Conservation (phyloP, 2,888 invertebrate genomes). For the Ectemnius cavifrons region DNA sequence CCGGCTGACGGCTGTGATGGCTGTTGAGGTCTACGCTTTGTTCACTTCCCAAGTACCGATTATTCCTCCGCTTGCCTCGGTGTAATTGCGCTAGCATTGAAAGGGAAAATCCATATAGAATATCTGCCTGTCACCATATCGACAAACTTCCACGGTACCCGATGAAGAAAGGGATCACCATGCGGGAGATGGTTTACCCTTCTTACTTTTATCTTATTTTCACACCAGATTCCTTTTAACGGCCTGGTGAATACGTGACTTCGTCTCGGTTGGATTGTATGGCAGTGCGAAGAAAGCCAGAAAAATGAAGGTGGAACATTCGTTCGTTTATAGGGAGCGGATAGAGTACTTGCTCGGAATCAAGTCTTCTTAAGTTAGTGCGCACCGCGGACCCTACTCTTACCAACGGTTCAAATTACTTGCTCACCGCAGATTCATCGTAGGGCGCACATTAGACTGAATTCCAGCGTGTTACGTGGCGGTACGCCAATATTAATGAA, state of each 20-base stretch:
- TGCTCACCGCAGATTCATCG: slow-evolving; percentile 56
- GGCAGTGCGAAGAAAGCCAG: not conserved
- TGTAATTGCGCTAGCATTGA: not conserved
- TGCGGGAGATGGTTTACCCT: too few species aligned
- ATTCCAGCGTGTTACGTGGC: slow-evolving; percentile 55
- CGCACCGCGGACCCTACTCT: slow-evolving; percentile 4
- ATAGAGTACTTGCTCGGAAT: slow-evolving; percentile 32
- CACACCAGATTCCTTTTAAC: not conserved
- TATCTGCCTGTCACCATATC: not conserved
- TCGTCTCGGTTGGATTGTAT: not conserved
- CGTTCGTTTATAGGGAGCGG: not conserved
- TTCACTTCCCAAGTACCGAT: slow-evolving; percentile 5
- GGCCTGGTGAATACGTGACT: not conserved
- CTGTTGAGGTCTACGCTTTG: not conserved
- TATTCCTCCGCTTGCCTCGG: slow-evolving; percentile 5
- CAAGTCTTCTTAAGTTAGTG: slow-evolving; percentile 42
- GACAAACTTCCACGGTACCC: not conserved
- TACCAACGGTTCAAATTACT: slow-evolving; percentile 48
- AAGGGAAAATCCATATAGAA: not conserved
- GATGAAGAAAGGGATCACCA: too few species aligned
- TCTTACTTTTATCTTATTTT: too few species aligned
- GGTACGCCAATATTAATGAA: slow-evolving; percentile 58
- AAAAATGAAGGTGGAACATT: slow-evolving; percentile 5
- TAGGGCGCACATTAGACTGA: slow-evolving; percentile 47
- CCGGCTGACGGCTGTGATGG: slow-evolving; percentile 15